Base-by-base conservation (phyloP, 1,140 invertebrate species). In the Sarcophaga peregrina region DNA sequence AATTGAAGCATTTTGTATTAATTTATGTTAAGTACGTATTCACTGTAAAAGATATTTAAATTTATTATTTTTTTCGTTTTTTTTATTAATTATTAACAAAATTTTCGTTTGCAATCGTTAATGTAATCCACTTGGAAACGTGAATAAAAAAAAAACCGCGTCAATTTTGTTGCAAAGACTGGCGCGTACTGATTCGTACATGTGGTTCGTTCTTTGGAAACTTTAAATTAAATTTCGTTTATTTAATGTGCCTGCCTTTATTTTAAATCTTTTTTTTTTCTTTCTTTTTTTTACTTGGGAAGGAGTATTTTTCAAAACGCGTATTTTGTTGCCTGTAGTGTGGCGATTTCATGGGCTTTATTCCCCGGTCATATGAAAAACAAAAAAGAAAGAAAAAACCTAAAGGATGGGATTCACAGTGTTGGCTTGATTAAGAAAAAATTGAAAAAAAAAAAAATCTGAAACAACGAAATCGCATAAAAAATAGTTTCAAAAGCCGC, bases 401-500 rank as follows among this genome's bases (percentile, higher is more conserved):
- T 20, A 68, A 68, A 25, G 62, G 17, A 25, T 20, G 25, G 25
- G 25, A 4, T 37, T 20, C 62, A 10, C 7, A 7, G 54, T 68
- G n/a, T 68, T 8, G n/a, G 20, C n/a, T 17, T 68, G 54, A n/a
- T 3, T n/a, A 58, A 58, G 20, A 20, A 78, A 78, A 45, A 74
- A 74, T 52, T 50, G 37, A 48, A 48, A 76, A 20, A 48, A 72
- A 37, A 76, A 76, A 75, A 75, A 75, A 47, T 47, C 11, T 58
- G 10, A 58, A n/a, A 58, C 54, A n/a, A 58, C 54, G 47, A 52
- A 78, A 52, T 78, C 75, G 11, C 47, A 78, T 78, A 78, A 78
- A 78, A 78, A 78, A 78, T 78, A 78, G 75, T 78, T 78, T 78
- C 50, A 78, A 78, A 78, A 78, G 75, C 75, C 75, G 75, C 75